Conservation (phyloP, 30 jellyfish, hydroid and myxozoan species). For the Rhopilema esculentum region DNA sequence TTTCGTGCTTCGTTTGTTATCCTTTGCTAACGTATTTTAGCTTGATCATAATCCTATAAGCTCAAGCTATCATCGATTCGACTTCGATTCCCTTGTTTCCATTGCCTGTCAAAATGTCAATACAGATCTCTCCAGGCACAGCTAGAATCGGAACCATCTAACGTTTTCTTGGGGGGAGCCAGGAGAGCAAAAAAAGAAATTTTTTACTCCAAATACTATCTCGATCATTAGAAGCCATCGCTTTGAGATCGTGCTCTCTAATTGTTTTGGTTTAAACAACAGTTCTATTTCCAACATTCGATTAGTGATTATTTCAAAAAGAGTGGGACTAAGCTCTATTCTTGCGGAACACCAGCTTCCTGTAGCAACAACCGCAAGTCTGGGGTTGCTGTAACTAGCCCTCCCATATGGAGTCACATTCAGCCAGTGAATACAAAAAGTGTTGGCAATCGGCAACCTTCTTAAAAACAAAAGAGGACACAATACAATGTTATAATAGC, state of each 20-base stretch:
- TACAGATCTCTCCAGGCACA: not conserved
- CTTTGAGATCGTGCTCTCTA: not conserved
- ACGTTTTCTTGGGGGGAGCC: not conserved
- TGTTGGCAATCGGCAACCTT: too few species aligned
- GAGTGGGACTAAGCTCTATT: not conserved
- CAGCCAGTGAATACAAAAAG: too few species aligned
- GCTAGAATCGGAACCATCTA: not conserved
- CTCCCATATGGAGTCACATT: not conserved
- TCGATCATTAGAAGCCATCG: not conserved
- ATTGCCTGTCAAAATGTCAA: not conserved
- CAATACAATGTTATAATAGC: too few species aligned
- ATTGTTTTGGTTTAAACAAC: not conserved
- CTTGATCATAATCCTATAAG: slow-evolving; percentile 3
- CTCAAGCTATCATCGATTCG: not conserved
- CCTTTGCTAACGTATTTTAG: not conserved
- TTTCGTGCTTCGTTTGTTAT: slow-evolving; percentile 10
- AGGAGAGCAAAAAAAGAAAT: not conserved
- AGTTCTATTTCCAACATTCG: not conserved
- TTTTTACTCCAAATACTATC: not conserved
- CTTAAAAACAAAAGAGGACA: too few species aligned
- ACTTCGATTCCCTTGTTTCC: not conserved
- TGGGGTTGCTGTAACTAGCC: not conserved
- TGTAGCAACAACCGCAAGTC: not conserved
- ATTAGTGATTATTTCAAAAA: not conserved
- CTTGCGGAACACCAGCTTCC: not conserved